A percentile compares a stretch with the other conserved stretches of the same genome.
Evolutionary conservation across 2,888 invertebrate genomes (phyloP).

Genomic region (Tenthredo distinguenda): DNA sequence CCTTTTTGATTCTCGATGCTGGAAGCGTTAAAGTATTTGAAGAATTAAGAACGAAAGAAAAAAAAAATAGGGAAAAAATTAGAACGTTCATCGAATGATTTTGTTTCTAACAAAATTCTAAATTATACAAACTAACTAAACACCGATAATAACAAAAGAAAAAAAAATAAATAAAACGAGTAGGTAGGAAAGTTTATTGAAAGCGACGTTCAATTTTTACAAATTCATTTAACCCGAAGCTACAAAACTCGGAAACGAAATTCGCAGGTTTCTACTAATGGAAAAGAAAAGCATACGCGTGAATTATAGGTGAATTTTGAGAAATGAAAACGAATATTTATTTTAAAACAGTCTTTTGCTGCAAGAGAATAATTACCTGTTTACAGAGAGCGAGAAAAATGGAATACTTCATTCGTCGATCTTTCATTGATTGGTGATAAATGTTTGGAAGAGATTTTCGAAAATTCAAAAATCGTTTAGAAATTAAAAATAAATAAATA

Average conservation of each 20-base stretch:
- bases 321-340: neutral
- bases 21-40: neutral
- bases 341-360: neutral
- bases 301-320: neutral
- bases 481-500: neutral
- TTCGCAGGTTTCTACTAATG: neutral
- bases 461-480: neutral
- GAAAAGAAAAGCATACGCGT: neutral
- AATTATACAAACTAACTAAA: neutral
- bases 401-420: neutral
- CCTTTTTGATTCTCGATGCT: neutral
- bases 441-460: neutral
- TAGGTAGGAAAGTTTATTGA: neutral
- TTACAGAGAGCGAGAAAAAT: neutral
- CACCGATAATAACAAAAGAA: neutral
- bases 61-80: neutral
- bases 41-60: neutral
- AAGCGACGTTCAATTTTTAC: neutral
- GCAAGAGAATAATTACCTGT: neutral
- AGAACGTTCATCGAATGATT: neutral
- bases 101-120: neutral
- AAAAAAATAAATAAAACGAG: neutral
- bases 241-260: neutral
- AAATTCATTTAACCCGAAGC: neutral
- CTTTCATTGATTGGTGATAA: neutral